These are phyloP conservation scores for Gorsachius magnificus DNA, from an alignment of 2,797 vertebrate genomes.

Conservation along the genomic window DNA sequence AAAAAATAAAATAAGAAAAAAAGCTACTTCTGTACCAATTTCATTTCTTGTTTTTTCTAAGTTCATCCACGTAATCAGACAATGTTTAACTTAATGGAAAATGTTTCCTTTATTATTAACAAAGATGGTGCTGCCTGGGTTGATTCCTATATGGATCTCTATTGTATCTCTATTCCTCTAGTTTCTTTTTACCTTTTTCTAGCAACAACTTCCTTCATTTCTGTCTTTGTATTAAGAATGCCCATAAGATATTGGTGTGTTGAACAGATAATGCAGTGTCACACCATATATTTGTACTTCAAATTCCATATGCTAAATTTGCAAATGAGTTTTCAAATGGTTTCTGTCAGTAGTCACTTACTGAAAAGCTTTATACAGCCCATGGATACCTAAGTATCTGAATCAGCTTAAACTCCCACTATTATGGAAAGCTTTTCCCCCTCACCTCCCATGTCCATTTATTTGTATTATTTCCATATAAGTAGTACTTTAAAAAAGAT, in stretches of 20 bases:
- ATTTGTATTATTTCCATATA: not conserved
- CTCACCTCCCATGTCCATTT: not conserved
- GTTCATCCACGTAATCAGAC: not conserved
- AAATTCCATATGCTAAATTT: not conserved
- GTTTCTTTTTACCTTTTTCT: not conserved
- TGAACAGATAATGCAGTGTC: not conserved
- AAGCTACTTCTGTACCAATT: not conserved
- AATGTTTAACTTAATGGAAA: not conserved
- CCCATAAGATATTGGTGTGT: not conserved
- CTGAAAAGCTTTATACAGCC: not conserved
- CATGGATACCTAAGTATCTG: not conserved
- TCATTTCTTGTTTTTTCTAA: not conserved
- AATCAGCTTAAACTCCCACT: not conserved
- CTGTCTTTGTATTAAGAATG: not conserved
- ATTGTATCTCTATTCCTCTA: not conserved
- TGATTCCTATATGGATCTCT: rapidly evolving
- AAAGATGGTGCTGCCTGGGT: not conserved
- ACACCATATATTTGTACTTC: not conserved
- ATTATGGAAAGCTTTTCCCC: not conserved
- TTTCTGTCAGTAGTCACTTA: not conserved
- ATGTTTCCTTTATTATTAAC: not conserved
- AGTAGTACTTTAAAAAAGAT: not conserved
- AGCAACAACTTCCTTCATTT: not conserved
- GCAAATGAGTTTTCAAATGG: not conserved
- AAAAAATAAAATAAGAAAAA: not conserved